A percentile compares a stretch with the other conserved stretches of the same genome.
phyloP scores from a whole-genome alignment of 64 coral and sea anemone species.

The Stichodactyla helianthus region DNA sequence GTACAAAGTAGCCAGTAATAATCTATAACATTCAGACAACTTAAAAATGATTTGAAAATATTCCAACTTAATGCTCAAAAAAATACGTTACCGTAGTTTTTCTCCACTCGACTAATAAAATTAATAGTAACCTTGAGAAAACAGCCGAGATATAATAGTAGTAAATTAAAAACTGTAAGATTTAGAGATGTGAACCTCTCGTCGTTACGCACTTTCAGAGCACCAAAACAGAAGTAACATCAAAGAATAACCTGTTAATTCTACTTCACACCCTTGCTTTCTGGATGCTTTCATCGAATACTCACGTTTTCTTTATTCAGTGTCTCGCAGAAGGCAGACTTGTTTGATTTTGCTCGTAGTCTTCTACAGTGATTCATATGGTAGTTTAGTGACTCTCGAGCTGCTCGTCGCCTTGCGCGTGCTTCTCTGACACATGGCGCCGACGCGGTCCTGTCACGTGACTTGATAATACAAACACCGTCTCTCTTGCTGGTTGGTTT shows the following conservation, averaged over 20 bases:
- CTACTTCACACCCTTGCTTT: background rate
- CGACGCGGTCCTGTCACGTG: constrained; percentile 7
- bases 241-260: background rate
- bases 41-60: background rate
- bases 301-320: constrained; percentile 17
- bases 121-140: no score
- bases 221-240: background rate
- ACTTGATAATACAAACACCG: background rate
- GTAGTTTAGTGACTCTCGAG: background rate
- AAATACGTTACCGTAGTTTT: background rate
- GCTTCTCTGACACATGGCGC: constrained; percentile 2
- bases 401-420: background rate
- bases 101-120: no score
- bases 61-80: background rate
- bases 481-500: background rate
- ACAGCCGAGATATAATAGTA: no score
- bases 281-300: background rate
- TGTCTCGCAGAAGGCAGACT: background rate
- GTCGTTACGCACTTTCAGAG: background rate
- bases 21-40: background rate
- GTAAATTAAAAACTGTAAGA: no score
- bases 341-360: background rate
- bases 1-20: background rate
- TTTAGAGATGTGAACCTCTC: background rate
- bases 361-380: constrained; percentile 16